These are phyloP conservation scores for Cephus cinctus DNA, from an alignment of 1,140 invertebrate species.

Conservation along the genomic window DNA sequence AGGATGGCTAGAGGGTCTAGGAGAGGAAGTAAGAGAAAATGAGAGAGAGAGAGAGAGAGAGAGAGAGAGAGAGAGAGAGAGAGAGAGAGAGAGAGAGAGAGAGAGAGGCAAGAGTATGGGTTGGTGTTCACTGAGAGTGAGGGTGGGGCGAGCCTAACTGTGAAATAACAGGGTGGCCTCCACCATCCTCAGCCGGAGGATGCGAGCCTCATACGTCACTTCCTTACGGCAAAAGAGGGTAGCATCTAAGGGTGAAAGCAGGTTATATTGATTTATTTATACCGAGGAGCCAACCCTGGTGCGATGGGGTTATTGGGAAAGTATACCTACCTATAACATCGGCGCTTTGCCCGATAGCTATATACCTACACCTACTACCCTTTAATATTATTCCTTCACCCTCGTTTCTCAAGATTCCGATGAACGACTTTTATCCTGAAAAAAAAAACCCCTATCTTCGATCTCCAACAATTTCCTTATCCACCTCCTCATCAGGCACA, in stretches of 20 bases:
- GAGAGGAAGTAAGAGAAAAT: not conserved
- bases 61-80: constrained; percentile 23
- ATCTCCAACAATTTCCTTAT: no score
- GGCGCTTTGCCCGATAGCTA: no score
- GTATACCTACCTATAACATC: no score
- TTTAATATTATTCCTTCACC: no score
- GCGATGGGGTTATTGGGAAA: constrained; percentile 45
- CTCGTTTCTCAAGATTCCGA: no score
- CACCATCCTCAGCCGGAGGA: constrained; percentile 30
- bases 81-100: constrained; percentile 15
- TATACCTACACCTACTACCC: no score
- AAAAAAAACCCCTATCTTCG: no score
- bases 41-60: not conserved
- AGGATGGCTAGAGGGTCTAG: not conserved
- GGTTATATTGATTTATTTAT: constrained; percentile 57
- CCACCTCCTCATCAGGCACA: no score
- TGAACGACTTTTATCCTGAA: no score
- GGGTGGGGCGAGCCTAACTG: constrained; percentile 48
- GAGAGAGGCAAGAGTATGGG: constrained; percentile 27
- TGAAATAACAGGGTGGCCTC: constrained; percentile 52
- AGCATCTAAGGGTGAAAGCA: constrained; percentile 26
- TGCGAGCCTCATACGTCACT: constrained; percentile 49
- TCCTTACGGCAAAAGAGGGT: constrained; percentile 28
- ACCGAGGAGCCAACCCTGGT: constrained; percentile 28
- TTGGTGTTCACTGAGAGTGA: constrained; percentile 25